phyloP scores from a whole-genome alignment of 2,113 vertebrate species.

The Passer domesticus region DNA sequence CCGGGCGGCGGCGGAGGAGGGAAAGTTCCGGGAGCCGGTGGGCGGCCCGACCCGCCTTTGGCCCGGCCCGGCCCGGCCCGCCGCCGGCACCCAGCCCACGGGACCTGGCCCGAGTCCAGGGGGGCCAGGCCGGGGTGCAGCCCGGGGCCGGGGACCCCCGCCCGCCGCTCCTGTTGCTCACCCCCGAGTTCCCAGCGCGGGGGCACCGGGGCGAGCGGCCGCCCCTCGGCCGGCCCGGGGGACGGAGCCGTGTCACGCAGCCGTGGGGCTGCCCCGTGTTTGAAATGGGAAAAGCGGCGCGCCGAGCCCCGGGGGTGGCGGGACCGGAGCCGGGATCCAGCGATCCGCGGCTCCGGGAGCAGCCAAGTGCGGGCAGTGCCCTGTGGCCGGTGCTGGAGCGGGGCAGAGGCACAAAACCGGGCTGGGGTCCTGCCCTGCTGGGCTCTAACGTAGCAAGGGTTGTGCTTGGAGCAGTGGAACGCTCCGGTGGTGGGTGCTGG shows the following conservation, averaged over 20 bases:
- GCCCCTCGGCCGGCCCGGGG: neutral
- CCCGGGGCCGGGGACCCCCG: neutral
- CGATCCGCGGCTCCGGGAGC: neutral
- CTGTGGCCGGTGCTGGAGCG: neutral
- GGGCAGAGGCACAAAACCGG: neutral
- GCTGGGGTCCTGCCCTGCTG: neutral
- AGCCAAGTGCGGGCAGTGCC: neutral
- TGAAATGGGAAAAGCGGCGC: neutral
- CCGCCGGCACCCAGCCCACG: neutral
- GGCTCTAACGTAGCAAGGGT: neutral
- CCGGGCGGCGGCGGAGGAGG: no score
- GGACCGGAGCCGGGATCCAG: neutral
- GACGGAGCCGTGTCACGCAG: neutral
- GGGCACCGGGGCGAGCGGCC: neutral
- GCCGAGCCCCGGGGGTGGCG: neutral
- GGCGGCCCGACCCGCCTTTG: neutral
- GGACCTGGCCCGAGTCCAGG: neutral
- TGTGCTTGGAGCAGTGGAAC: neutral
- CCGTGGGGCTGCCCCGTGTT: neutral
- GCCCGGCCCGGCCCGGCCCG: neutral
- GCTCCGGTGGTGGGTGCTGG: neutral
- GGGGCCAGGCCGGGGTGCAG: neutral
- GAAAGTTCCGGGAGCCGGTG: no score
- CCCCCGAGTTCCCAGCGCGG: neutral
- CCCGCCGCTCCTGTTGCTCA: neutral